A percentile compares a stretch with the other conserved stretches of the same genome.
These are phyloP conservation scores for Scatophagus argus DNA, from an alignment of 2,113 vertebrate species.

Conservation along the genomic window DNA sequence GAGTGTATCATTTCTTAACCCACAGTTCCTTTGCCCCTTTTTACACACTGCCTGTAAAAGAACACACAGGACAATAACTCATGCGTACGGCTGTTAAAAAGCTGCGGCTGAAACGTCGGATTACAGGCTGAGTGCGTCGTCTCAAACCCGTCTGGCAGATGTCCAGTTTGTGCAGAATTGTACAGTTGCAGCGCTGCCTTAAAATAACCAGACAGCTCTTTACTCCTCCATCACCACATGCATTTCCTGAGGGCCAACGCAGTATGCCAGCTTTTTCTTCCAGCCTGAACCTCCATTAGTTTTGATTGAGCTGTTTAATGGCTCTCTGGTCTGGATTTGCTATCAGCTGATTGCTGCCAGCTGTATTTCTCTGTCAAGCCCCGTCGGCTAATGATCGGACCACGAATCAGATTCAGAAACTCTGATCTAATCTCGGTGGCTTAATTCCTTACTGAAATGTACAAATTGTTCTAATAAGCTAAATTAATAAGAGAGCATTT, in stretches of 20 bases:
- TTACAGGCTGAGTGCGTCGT: constrained; percentile 48
- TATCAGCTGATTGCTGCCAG: constrained; percentile 80
- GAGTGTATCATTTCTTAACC: constrained; percentile 78
- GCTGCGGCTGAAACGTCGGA: constrained; percentile 52
- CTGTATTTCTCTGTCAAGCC: constrained; percentile 60
- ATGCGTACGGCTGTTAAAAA: constrained; percentile 58
- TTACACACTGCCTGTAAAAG: constrained; percentile 52
- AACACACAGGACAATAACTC: constrained; percentile 61
- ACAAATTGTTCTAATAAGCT: constrained; percentile 37
- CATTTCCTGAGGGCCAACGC: constrained; percentile 57
- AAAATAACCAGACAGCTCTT: constrained; percentile 75
- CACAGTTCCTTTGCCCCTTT: constrained; percentile 54
- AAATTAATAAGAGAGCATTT: constrained; percentile 12
- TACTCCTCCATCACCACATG: constrained; percentile 60
- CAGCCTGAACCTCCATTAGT: constrained; percentile 63
- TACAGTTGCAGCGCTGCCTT: constrained; percentile 50
- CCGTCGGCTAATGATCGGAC: constrained; percentile 60
- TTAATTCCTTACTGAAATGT: constrained; percentile 10
- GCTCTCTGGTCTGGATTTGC: constrained; percentile 74
- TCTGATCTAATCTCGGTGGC: constrained; percentile 36
- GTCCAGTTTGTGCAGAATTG: constrained; percentile 55
- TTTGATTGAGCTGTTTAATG: constrained; percentile 78
- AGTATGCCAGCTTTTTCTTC: constrained; percentile 69
- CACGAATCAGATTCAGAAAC: constrained; percentile 52
- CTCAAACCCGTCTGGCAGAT: constrained; percentile 63